Conservation (phyloP, 2,888 invertebrate genomes). For the Dione juno region DNA sequence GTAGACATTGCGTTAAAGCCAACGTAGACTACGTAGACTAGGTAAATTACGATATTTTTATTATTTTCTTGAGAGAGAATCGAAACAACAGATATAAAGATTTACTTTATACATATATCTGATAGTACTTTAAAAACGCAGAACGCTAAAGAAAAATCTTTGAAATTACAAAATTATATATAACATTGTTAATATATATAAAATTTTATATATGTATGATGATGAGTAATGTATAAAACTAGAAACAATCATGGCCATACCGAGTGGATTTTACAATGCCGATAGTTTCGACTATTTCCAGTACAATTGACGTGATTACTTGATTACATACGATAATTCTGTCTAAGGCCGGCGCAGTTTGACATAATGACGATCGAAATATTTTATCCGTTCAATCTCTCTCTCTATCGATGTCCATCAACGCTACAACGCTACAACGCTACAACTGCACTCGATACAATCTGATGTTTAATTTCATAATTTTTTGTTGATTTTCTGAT, state of each 20-base stretch:
- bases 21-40: no score
- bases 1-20: no score
- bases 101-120: no score
- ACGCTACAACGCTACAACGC: conserved; percentile 49
- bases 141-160: no score
- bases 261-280: conserved; percentile 7
- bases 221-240: conserved; percentile 14
- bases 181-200: no score
- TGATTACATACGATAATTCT: conserved; percentile 52
- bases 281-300: conserved; percentile 38
- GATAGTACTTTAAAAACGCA: no score
- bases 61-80: background rate
- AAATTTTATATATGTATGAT: no score
- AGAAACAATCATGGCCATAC: conserved; percentile 16
- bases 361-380: conserved; percentile 54
- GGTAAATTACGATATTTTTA: background rate
- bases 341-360: conserved; percentile 52
- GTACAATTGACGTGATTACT: conserved; percentile 47
- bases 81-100: no score
- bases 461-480: conserved; percentile 46
- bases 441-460: conserved; percentile 47
- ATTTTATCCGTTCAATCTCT: conserved; percentile 50
- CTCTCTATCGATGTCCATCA: conserved; percentile 48
- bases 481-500: conserved; percentile 38
- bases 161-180: no score